Percentiles rank a stretch among this genome's conserved stretches.
Evolutionary conservation across 2,797 vertebrate genomes (phyloP).

Genomic region (Eutrigla gurnardus): DNA sequence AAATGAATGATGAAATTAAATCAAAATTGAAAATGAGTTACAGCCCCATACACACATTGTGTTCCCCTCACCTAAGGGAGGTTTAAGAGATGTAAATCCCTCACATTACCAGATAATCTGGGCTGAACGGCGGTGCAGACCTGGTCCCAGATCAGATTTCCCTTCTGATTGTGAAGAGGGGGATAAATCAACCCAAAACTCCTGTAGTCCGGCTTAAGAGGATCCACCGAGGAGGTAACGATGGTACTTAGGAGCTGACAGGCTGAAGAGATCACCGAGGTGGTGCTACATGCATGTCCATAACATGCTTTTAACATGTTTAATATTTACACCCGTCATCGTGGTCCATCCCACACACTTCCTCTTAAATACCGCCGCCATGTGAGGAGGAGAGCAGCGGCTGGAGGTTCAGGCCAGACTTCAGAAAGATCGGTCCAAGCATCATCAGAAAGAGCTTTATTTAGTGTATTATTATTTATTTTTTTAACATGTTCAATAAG

Average conservation of each 20-base stretch:
- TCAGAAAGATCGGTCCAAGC: no score
- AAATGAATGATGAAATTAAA: background rate
- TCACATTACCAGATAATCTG: no score
- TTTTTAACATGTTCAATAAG: no score
- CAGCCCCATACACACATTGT: background rate
- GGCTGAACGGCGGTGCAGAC: background rate
- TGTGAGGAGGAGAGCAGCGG: slow-evolving; percentile 1
- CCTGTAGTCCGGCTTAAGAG: background rate
- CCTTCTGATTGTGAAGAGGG: background rate
- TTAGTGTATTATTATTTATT: no score
- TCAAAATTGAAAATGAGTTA: no score
- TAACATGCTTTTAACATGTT: slow-evolving; percentile 57
- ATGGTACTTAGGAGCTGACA: background rate
- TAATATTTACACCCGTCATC: slow-evolving; percentile 60
- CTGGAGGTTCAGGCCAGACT: no score
- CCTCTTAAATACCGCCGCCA: slow-evolving; percentile 32
- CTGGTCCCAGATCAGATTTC: background rate
- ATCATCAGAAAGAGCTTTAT: no score
- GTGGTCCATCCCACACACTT: background rate
- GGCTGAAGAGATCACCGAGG: background rate
- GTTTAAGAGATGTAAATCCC: background rate
- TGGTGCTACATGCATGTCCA: slow-evolving; percentile 25
- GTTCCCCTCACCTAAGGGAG: background rate
- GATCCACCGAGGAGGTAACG: background rate
- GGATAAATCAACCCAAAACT: background rate